Evolutionary conservation across 1,140 invertebrate genomes (phyloP), one percentile per base, ranked within the genome.

Genomic region (Trigoniulus corallinus): DNA sequence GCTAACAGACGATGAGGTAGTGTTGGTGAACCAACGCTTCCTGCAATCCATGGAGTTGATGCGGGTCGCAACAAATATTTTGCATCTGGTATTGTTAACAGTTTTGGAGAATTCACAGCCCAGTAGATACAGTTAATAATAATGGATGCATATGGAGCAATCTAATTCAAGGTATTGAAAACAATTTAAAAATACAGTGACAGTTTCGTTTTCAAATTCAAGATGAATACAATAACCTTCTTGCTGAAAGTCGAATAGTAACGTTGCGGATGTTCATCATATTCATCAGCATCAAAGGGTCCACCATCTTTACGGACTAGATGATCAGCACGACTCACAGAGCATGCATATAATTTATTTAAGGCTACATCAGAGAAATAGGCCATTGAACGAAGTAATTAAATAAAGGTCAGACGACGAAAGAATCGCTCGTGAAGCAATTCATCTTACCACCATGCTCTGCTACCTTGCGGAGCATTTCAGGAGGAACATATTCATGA

Each of bases 71-170:
- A 68, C 1, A 99, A 72, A 57, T 84, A 80, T 67, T 99, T 99
- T 0, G 95, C 95, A 68, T 98, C 95, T 0, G 95, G 94, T 56
- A 98, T 94, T 1, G 94, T 96, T 23, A 98, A 70, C 2, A 99
- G 66, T 59, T 95, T 91, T 0, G 96, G 95, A 44, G 91, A 89
- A 61, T 88, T 88, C 0, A 92, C 83, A 0, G 91, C 93, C 92
- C 93, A 99, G 66, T 98, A 99, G 55, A 99, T 98, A 4, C 96
- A 89, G 64, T 99, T 98, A 1, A 98, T 76, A 46, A 99, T 86
- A 0, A 95, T 87, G 0, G 91, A 94, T 0, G 94, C 92, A 64
- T 94, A 97, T 0, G 95, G 92, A 0, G 95, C 96, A 56, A 98
- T 94, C 76, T 88, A 34, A 34, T 34, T 34, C 7, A 34, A 7